Base-by-base conservation (phyloP, 2,113 vertebrate species). In the Microtus richardsoni region DNA sequence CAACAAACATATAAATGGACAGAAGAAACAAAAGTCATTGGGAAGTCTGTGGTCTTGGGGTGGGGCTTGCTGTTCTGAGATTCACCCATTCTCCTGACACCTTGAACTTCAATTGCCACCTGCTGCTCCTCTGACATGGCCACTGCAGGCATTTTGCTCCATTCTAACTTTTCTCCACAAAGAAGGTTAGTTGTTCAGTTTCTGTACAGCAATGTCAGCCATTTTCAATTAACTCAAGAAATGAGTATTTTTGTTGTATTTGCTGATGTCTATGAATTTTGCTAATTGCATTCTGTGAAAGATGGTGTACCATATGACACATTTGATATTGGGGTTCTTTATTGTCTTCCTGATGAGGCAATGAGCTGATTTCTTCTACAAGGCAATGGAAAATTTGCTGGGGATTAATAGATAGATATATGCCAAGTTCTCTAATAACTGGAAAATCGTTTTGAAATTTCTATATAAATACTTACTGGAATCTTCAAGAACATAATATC, bases 381-480 rank as follows among this genome's bases (percentile, higher is more conserved):
- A 75, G 13, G 2, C 77, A 54, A 89, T 58, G 33, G 33, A 1
- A 33, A 94, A n/a, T 89, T 70, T 74, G 3, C 64, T 60, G 47
- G 9, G 36, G 26, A 6, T 68, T n/a, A 9, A 30, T 2, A 54
- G 33, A 64, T 7, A n/a, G 1, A 24, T 30, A 47, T 2, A 70
- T 41, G 14, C 2, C 11, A 73, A 41, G 7, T 49, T 10, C 22
- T 7, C n/a, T 58, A 47, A 10, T 44, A 12, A 90, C 26, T 75
- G 21, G 74, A 77, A 95, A 22, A 79, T 39, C 54, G 33, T 71
- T 88, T 82, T 44, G 39, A 95, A 91, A 44, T 92, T 5, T 75
- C 93, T 82, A 36, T 78, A 75, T 54, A 86, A 78, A 52, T 86
- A 49, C 54, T 73, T 86, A 14, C 22, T 85, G 70, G 4, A 80